Conservation (phyloP, 1,140 invertebrate species). For the Drosophila willistoni region DNA sequence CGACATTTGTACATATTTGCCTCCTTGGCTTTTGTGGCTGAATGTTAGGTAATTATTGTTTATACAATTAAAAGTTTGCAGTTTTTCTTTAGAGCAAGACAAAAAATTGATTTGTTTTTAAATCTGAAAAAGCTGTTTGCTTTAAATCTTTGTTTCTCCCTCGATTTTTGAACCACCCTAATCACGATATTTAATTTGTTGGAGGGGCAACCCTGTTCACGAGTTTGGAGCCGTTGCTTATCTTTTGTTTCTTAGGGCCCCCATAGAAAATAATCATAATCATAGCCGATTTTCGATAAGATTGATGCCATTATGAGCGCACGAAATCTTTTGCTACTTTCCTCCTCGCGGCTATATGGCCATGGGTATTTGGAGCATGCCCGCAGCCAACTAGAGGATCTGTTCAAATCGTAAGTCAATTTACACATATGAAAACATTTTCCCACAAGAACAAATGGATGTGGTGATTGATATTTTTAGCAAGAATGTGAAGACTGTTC, state of each 20-base stretch:
- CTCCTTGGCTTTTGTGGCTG: no score
- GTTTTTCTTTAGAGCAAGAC: no score
- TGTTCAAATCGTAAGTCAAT: conserved; percentile 86
- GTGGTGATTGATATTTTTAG: conserved; percentile 77
- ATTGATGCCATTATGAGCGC: conserved; percentile 30
- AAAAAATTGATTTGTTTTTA: no score
- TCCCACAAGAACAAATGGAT: no score
- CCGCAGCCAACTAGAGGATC: conserved; percentile 85
- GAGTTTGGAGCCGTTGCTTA: background rate
- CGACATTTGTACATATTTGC: no score
- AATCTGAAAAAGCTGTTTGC: no score
- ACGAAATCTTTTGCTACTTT: conserved; percentile 86
- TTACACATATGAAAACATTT: no score
- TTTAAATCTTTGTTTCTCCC: no score
- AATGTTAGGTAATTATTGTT: no score
- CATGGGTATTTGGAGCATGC: conserved; percentile 88
- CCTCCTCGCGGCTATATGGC: conserved; percentile 88
- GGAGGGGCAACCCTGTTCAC: background rate
- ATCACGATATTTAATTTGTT: background rate
- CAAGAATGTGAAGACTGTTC: conserved; percentile 86
- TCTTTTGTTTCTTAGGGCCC: background rate
- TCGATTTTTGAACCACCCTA: background rate
- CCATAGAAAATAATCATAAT: background rate
- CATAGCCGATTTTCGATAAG: conserved; percentile 30
- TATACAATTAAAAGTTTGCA: no score